A percentile compares a stretch with the other conserved stretches of the same genome.
Evolutionary conservation across 30 jellyfish, hydroid and myxozoan species (phyloP).

Genomic region (Pelagia noctiluca): DNA sequence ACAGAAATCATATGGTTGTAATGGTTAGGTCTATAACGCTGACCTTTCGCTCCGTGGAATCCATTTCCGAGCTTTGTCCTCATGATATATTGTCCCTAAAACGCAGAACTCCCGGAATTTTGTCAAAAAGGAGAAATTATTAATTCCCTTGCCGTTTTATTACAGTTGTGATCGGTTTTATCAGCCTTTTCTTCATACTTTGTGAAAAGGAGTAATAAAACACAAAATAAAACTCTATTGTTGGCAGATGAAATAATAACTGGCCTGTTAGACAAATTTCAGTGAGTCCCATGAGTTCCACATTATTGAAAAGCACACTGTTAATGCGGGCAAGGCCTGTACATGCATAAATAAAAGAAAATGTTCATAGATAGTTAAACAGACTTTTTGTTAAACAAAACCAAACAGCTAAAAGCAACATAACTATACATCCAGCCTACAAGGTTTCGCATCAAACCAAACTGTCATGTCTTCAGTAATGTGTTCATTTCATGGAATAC

Average conservation of each 20-base stretch:
- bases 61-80: conserved; percentile 6
- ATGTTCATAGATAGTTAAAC: neutral
- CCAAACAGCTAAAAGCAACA: conserved; percentile 17
- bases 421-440: conserved; percentile 10
- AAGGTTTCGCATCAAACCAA: conserved; percentile 2
- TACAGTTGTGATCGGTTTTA: conserved; percentile 2
- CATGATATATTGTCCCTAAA: neutral
- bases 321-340: neutral
- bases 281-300: conserved; percentile 18
- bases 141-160: conserved; percentile 12
- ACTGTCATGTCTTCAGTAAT: conserved; percentile 14
- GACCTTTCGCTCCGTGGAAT: conserved; percentile 26
- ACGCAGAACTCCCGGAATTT: no score
- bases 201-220: neutral
- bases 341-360: neutral
- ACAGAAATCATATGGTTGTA: conserved; percentile 5
- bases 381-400: neutral
- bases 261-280: conserved; percentile 20
- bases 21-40: conserved; percentile 30
- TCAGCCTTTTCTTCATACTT: neutral
- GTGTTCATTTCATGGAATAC: conserved; percentile 36
- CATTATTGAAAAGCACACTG: conserved; percentile 6
- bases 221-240: conserved; percentile 2
- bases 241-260: conserved; percentile 12
- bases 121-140: conserved; percentile 1